Evolutionary conservation across 2,113 vertebrate genomes (phyloP), one percentile per base, ranked within the genome.

Genomic region (Platichthys flesus): DNA sequence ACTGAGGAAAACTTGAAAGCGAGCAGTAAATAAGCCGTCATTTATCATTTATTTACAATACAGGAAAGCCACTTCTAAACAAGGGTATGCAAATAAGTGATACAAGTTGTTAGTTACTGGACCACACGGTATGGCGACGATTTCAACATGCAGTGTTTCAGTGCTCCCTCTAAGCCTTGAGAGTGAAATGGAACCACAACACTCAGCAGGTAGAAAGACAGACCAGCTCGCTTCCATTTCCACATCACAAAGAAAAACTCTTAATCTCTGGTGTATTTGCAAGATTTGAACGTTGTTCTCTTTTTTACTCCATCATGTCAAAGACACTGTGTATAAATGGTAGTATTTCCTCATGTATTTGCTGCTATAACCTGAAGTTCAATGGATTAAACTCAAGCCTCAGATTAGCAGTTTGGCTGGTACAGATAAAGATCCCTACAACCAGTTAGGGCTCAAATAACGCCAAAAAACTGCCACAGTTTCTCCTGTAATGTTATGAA

Each of bases 151-250:
- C 89, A 92, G 71, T 2, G 63, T 55, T 82, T 94, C 94, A 94
- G 94, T 94, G 92, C 90, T 92, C 93, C 94, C 89, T 91, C 91
- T 91, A 91, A 79, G 91, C 93, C 93, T 92, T 76, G 9, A 52
- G 42, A 37, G 82, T 76, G 74, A 79, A 77, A 87, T 71, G 81
- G 64, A 47, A 72, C 81, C 78, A 70, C 62, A 13, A 55, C 78
- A 49, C 74, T 76, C 65, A 66, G 81, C 76, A 26, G 74, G 59
- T 24, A 78, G 74, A 81, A 76, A 82, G 78, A 88, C 85, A 79
- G 81, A 78, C 26, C 84, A 51, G 78, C 64, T 65, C 74, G 1
- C 37, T 15, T 37, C 49, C 12, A 9, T 51, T 45, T 63, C 35
- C 64, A 26, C 60, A 24, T 7, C 15, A 68, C 13, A 24, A 70